Evolutionary conservation across 2,797 vertebrate species (phyloP).

Genomic region (Chaenodraco wilsoni): DNA sequence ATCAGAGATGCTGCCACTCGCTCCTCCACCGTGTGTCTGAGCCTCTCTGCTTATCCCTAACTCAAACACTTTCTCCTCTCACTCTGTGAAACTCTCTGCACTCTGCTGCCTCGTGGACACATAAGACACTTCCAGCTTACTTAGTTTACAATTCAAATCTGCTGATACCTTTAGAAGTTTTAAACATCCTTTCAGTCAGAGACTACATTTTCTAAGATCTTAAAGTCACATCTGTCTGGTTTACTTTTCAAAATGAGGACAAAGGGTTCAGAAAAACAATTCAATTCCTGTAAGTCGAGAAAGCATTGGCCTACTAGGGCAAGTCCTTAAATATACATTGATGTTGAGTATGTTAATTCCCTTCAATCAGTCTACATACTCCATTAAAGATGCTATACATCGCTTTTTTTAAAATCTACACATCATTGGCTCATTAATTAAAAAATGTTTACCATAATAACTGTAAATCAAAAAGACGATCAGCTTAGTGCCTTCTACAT

Average conservation of each 20-base stretch:
- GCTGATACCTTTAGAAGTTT: constrained; percentile 43
- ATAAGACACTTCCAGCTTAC: constrained; percentile 41
- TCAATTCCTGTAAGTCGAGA: too few relatives aligned
- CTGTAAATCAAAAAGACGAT: too few relatives aligned
- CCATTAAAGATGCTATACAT: too few relatives aligned
- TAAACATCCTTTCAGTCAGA: constrained; percentile 18
- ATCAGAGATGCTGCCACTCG: not conserved
- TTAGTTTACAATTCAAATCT: constrained; percentile 48
- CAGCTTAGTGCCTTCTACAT: too few relatives aligned
- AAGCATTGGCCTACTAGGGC: too few relatives aligned
- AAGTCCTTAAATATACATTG: too few relatives aligned
- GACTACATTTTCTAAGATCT: constrained; percentile 19
- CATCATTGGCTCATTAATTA: too few relatives aligned
- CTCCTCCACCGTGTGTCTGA: not conserved
- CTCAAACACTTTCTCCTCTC: constrained; percentile 5
- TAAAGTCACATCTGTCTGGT: not conserved
- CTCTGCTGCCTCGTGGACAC: constrained; percentile 8
- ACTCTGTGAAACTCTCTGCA: not conserved
- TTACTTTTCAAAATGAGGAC: not conserved
- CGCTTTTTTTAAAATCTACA: too few relatives aligned
- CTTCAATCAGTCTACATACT: too few relatives aligned
- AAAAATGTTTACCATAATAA: too few relatives aligned
- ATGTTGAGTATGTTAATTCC: too few relatives aligned
- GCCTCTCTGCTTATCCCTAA: constrained; percentile 13
- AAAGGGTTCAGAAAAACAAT: too few relatives aligned